Base-by-base conservation (phyloP, 2,113 vertebrate genomes). In the Syngnathus typhle region DNA sequence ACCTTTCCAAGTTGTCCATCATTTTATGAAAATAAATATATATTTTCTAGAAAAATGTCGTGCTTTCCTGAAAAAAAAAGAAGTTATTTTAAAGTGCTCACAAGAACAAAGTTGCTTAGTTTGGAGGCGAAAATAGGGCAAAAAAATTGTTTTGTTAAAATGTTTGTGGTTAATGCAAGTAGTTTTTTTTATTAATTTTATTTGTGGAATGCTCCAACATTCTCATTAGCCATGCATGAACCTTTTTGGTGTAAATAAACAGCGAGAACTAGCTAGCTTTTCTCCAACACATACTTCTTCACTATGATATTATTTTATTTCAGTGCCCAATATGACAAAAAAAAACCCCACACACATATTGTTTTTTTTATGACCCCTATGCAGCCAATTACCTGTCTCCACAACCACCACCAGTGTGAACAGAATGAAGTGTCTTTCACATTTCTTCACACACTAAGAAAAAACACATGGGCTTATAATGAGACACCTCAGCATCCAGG, bases 371-470 rank as follows among this genome's bases (percentile, higher is more conserved):
- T 74, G 63, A 47, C 27, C 69, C 37, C 15, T 47, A 15, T 60
- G 52, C 58, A 68, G 44, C 8, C 55, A 51, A 51, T 72, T 67
- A 68, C 10, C 52, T 49, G 52, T 39, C 36, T 6, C 36, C 15
- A 44, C 60, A 71, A 1, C 39, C 47, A 23, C 52, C 3, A 0
- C n/a, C 65, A 52, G 12, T 70, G 27, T 61, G 55, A 75, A 51
- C 7, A 13, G 64, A 62, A 78, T 78, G 13, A 69, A 69, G 82
- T 79, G 79, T 73, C 15, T 54, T 65, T 49, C 46, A 11, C 54
- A 47, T 73, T 15, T 23, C 12, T 68, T 62, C 46, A 0, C 54
- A 68, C 63, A 8, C 56, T 38, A 36, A 59, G 6, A 38, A 37
- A 6, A n/a, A 7, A 21, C 38, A 58, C 13, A 8, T 15, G 18